A percentile compares a stretch with the other conserved stretches of the same genome.
Evolutionary conservation across 2,113 vertebrate genomes (phyloP).

Genomic region (Argyrosomus japonicus): DNA sequence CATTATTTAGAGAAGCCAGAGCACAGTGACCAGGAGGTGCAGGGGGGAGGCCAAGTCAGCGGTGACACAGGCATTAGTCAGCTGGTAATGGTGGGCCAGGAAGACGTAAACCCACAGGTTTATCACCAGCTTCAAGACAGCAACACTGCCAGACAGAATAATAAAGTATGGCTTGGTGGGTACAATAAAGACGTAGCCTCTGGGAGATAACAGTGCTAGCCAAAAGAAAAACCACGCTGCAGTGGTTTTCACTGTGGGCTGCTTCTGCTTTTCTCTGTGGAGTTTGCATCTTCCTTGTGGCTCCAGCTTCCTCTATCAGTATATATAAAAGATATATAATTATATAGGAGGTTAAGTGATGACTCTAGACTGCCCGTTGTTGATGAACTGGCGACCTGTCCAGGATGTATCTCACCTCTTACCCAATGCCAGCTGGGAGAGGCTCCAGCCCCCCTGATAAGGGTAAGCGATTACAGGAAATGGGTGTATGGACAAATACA

Average conservation of each 20-base stretch:
- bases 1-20: neutral
- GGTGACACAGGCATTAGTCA: conserved; percentile 3
- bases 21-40: neutral
- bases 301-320: too few species aligned
- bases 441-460: too few species aligned
- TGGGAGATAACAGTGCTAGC: neutral
- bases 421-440: too few species aligned
- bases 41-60: neutral
- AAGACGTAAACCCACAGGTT: conserved; percentile 8
- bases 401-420: too few species aligned
- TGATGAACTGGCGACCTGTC: too few species aligned
- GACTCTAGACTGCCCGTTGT: too few species aligned
- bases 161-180: conserved; percentile 3
- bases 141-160: neutral
- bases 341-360: too few species aligned
- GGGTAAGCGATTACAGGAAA: too few species aligned
- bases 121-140: neutral
- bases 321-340: too few species aligned
- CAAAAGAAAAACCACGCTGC: neutral
- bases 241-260: neutral
- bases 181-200: neutral
- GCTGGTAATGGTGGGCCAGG: neutral
- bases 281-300: too few species aligned
- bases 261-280: neutral
- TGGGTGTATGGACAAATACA: too few species aligned